Evolutionary conservation across 2,888 invertebrate genomes (phyloP).

Genomic region (Mystacides longicornis): DNA sequence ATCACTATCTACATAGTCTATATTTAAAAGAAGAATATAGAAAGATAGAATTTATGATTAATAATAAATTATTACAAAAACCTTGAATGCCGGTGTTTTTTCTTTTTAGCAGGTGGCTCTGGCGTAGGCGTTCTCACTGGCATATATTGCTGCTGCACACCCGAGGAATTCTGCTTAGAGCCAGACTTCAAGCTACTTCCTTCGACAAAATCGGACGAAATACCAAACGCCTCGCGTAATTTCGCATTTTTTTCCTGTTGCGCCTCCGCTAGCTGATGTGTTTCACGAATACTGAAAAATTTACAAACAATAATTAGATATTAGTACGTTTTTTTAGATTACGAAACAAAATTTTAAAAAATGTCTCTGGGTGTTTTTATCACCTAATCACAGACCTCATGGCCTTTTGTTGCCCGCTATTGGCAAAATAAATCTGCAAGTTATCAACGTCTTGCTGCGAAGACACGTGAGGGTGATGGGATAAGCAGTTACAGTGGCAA

Average conservation of each 20-base stretch:
- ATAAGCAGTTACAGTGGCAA: slow-evolving; percentile 41
- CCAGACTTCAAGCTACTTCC: slow-evolving; percentile 87
- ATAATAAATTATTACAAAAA: slow-evolving; percentile 36
- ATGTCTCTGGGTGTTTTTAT: background rate
- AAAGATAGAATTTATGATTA: no score
- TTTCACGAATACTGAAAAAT: slow-evolving; percentile 74
- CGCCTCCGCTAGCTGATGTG: slow-evolving; percentile 93
- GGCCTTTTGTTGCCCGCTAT: slow-evolving; percentile 47
- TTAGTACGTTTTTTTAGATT: background rate
- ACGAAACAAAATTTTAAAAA: background rate
- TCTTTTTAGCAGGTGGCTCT: slow-evolving; percentile 48
- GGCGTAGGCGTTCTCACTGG: slow-evolving; percentile 69
- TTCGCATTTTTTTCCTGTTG: slow-evolving; percentile 93
- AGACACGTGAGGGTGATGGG: slow-evolving; percentile 26
- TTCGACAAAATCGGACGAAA: slow-evolving; percentile 88
- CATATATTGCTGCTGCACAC: slow-evolving; percentile 55
- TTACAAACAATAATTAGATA: background rate
- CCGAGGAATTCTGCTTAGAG: slow-evolving; percentile 41
- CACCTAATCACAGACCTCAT: slow-evolving; percentile 62
- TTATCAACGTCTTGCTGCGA: slow-evolving; percentile 40
- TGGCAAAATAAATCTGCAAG: slow-evolving; percentile 50
- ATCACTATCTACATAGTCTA: no score
- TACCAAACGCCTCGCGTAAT: slow-evolving; percentile 89
- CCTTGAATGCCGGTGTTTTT: slow-evolving; percentile 68
- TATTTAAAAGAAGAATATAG: no score